phyloP scores from a whole-genome alignment of 2,113 vertebrate genomes.

The Asarcornis scutulata region DNA sequence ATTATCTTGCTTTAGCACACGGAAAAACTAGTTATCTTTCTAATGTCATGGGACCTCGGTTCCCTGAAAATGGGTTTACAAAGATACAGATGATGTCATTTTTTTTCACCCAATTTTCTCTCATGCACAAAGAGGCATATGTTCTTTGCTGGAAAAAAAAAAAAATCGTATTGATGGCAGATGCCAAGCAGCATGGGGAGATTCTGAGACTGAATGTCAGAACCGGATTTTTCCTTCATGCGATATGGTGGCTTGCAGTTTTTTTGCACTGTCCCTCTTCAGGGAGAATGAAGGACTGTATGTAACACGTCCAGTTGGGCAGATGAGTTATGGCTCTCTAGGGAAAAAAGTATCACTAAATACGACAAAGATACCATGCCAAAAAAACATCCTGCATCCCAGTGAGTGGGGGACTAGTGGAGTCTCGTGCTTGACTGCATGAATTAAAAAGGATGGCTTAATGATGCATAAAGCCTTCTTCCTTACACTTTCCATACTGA shows the following conservation, averaged over 20 bases:
- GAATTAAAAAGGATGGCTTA: not conserved
- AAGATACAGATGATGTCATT: constrained; percentile 25
- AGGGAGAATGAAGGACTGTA: not conserved
- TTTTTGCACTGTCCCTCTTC: not conserved
- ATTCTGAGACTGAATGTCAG: not conserved
- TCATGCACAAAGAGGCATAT: not conserved
- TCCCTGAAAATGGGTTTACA: constrained; percentile 42
- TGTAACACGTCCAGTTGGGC: not conserved
- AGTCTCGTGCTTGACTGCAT: constrained; percentile 7
- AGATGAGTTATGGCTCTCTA: not conserved
- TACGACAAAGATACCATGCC: not conserved
- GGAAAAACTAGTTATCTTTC: not conserved
- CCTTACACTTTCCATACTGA: not conserved
- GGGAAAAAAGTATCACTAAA: not conserved
- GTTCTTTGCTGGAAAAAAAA: not conserved
- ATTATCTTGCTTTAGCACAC: not conserved
- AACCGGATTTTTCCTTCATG: not conserved
- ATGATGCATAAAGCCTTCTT: not conserved
- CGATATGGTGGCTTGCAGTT: not conserved
- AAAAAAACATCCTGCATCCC: not conserved
- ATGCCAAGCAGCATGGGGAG: not conserved
- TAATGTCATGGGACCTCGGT: not conserved
- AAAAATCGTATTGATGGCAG: not conserved
- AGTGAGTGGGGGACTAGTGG: not conserved
- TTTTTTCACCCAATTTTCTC: not conserved